Evolutionary conservation across 1,140 invertebrate genomes (phyloP), one percentile per base, ranked within the genome.

Genomic region (Pinna nobilis): DNA sequence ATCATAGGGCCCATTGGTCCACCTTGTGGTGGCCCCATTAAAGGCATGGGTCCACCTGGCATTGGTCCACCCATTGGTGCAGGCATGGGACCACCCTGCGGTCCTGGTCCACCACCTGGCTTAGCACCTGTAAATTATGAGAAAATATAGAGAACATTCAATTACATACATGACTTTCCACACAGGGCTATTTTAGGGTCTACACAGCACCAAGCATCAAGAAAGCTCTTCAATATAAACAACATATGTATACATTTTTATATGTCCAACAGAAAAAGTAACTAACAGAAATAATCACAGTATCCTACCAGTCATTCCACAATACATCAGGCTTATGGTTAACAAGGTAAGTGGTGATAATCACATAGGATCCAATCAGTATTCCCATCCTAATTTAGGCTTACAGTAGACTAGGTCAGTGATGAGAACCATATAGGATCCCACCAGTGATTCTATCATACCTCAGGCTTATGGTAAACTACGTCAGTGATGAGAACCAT

Each of bases 1-100:
- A 59, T 59, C 69, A 71, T 71, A 25, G 80, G 80, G 49, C 80
- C 78, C 86, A 88, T 88, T 9, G 87, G 87, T 47, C 86, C 75
- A 84, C 88, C 88, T 35, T 91, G 91, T 6, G 81, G 84, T 18
- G 83, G 81, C 4, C 83, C 82, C 83, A 89, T 87, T 65, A 88
- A 77, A 47, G 85, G 84, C 82, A 88, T 85, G 30, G 82, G 75
- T 33, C 77, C 74, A 67, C 81, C 79, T 61, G 80, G 71, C 78
- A 85, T 83, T 32, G 81, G 78, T 15, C 84, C 81, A 44, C 77
- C 60, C 74, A 83, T 82, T 67, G 81, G 79, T 41, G 75, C 74
- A 59, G 77, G n/a, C 74, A 77, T 78, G 20, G 63, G 77, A 30
- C 72, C 79, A 25, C 78, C 72, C 44, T 74, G 33, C 9, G 51